Evolutionary conservation across 92 coral and sea anemone genomes (phyloP).

Genomic region (Chrysogorgia sp.): DNA sequence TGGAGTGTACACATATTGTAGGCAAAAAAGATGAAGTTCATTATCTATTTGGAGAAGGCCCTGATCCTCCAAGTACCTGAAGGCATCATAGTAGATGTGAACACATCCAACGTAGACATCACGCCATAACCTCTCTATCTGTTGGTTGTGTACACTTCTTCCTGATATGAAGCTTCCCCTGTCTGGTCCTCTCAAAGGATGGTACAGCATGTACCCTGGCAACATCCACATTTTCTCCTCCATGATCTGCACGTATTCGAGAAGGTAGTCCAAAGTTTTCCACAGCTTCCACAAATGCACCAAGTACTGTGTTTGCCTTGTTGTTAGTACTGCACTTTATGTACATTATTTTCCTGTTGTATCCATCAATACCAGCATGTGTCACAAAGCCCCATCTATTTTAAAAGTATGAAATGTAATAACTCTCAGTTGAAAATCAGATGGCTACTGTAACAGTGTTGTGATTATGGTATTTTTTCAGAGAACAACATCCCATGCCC

Average conservation of each 20-base stretch:
- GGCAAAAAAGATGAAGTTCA: not conserved
- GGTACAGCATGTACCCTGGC: conserved; percentile 54
- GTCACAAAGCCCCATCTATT: conserved; percentile 36
- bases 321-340: conserved; percentile 23
- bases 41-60: conserved; percentile 28
- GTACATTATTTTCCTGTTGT: conserved; percentile 36
- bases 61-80: conserved; percentile 17
- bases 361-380: conserved; percentile 39
- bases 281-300: conserved; percentile 42
- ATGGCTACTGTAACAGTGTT: no score
- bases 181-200: conserved; percentile 36
- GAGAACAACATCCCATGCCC: not conserved
- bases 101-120: conserved; percentile 25
- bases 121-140: not conserved
- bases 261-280: conserved; percentile 3
- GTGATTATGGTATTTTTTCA: not conserved
- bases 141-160: conserved; percentile 3
- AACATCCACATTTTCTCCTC: conserved; percentile 7
- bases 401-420: not conserved
- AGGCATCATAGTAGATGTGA: conserved; percentile 23
- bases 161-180: conserved; percentile 13
- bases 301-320: conserved; percentile 27
- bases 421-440: no score
- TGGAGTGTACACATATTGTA: conserved; percentile 5
- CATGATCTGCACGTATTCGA: conserved; percentile 12